Conservation (phyloP, 2,113 vertebrate genomes). For the Anguilla japonica region DNA sequence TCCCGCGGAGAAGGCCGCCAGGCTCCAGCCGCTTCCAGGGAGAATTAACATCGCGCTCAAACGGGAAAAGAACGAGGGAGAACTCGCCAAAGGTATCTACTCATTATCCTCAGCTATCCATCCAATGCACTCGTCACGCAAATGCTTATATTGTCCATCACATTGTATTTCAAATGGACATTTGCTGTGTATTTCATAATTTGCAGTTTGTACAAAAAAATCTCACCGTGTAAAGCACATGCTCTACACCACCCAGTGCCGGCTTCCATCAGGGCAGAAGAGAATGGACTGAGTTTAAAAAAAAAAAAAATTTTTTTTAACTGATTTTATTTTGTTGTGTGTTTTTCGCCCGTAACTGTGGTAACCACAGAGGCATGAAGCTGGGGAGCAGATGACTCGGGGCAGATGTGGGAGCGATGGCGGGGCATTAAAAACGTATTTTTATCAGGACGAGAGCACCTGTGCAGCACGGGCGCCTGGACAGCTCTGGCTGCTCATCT, state of each 20-base stretch:
- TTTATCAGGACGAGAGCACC: neutral
- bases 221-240: neutral
- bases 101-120: constrained; percentile 44
- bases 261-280: neutral
- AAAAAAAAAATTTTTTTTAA: neutral
- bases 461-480: neutral
- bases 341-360: neutral
- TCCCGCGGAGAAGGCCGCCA: neutral
- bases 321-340: neutral
- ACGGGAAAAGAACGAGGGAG: neutral
- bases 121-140: constrained; percentile 45
- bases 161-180: neutral
- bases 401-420: neutral
- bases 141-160: neutral
- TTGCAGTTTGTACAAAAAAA: neutral
- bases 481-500: neutral
- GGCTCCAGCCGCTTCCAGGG: neutral
- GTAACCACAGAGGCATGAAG: neutral
- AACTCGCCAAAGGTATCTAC: neutral
- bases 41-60: neutral
- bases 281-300: neutral
- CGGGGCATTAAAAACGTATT: neutral
- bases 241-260: neutral
- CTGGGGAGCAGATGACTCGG: neutral
- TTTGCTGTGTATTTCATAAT: neutral